Evolutionary conservation across 2,888 invertebrate genomes (phyloP).

Genomic region (Archaeoteleia sp.): DNA sequence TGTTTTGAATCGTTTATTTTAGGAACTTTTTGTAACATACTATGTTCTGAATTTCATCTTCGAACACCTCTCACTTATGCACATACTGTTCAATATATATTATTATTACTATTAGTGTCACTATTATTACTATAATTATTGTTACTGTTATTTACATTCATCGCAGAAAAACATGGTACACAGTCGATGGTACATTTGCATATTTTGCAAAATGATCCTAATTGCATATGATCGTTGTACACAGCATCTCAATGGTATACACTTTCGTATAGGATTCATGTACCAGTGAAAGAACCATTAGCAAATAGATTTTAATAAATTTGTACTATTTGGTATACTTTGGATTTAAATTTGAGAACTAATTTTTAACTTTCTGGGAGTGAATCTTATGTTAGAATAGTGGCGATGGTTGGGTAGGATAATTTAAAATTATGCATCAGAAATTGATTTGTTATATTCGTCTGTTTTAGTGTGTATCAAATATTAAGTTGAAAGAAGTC

Average conservation of each 20-base stretch:
- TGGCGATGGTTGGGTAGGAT: no score
- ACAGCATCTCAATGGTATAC: conserved; percentile 1
- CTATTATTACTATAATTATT: conserved; percentile 17
- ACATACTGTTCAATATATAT: conserved; percentile 23
- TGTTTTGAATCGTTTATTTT: conserved; percentile 46
- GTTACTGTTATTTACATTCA: conserved; percentile 33
- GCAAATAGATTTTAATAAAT: no score
- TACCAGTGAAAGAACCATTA: no score
- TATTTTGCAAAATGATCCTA: not conserved
- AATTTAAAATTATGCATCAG: no score
- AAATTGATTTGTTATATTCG: no score
- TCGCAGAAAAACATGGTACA: conserved; percentile 8
- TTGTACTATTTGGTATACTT: no score
- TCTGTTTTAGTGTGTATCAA: no score
- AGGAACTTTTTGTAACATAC: conserved; percentile 49
- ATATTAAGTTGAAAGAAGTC: no score
- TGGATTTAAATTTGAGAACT: no score
- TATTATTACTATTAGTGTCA: conserved; percentile 19
- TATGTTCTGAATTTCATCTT: conserved; percentile 38
- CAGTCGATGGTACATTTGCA: conserved; percentile 12
- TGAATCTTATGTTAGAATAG: no score
- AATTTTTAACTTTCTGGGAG: no score
- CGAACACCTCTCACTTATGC: conserved; percentile 33
- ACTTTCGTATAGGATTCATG: no score
- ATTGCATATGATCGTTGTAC: conserved; percentile 4